Percentiles rank a stretch among this genome's conserved stretches.
These are phyloP conservation scores for Leptatherina wallacei DNA, from an alignment of 2,797 vertebrate genomes.

Conservation along the genomic window DNA sequence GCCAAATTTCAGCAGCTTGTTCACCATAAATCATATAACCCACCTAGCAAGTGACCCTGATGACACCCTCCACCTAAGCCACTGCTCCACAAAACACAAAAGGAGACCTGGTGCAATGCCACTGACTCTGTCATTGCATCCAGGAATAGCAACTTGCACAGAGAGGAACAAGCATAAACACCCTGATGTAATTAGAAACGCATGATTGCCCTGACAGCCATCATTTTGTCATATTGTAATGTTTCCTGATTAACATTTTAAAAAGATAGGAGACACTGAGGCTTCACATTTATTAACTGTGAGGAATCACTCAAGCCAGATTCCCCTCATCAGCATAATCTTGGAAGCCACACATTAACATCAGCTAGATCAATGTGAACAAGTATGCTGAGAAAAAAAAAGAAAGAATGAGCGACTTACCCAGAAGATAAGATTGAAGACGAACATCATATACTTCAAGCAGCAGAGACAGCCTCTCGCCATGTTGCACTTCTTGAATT, in stretches of 20 bases:
- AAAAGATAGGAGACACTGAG: conserved; percentile 8
- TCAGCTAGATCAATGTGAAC: conserved; percentile 1
- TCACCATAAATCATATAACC: conserved; percentile 49
- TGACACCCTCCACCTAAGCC: conserved; percentile 21
- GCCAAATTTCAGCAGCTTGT: conserved; percentile 33
- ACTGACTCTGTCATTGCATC: conserved; percentile 61
- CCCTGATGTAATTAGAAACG: conserved; percentile 77
- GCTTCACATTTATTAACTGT: background rate
- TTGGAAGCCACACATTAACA: background rate
- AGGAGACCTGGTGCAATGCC: conserved; percentile 60
- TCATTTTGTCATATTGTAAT: conserved; percentile 31
- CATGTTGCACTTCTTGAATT: conserved; percentile 99
- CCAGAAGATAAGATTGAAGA: conserved; percentile 99
- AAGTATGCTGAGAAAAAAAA: conserved; percentile 9
- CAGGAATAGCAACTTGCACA: conserved; percentile 73
- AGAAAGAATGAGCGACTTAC: conserved; percentile 85
- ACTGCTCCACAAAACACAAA: conserved; percentile 47
- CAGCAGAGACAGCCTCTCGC: conserved; percentile 98
- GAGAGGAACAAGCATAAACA: conserved; percentile 60
- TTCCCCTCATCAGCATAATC: conserved; percentile 10
- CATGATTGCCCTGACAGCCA: conserved; percentile 55
- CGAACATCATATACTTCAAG: conserved; percentile 99
- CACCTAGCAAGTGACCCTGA: conserved; percentile 46
- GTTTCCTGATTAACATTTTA: conserved; percentile 24
- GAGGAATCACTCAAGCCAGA: conserved; percentile 6